Base-by-base conservation (phyloP, 2,113 vertebrate genomes). In the Aldabrachelys gigantea region DNA sequence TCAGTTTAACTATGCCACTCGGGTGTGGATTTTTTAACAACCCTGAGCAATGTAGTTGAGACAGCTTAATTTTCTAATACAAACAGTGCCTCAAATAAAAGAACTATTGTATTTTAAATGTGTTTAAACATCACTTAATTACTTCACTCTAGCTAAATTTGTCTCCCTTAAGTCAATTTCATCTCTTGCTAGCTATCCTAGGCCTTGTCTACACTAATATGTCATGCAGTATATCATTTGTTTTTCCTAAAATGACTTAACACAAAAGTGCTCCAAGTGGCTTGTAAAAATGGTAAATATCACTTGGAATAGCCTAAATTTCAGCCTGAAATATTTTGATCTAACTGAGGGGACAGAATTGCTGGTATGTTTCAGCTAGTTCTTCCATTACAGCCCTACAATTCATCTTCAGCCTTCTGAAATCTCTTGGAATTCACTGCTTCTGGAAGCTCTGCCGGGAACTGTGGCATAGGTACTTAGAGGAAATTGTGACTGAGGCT, bases 231-330 rank as follows among this genome's bases (percentile, higher is more conserved):
- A 13, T 87, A 44, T 3, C 0, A 1, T 41, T 80, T 82, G 35
- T 85, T 89, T 47, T 14, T 88, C 31, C 29, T 35, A 65, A 65
- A 65, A 11, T 62, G 3, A 5, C 50, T 95, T 89, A 91, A 22
- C 2, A 9, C 21, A 84, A 5, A 21, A 12, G 1, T 1, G 41
- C 52, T 41, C 59, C 38, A 65, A 2, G 0, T 79, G 7, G 6
- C 21, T 69, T 75, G 88, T 80, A 11, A 2, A 84, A 17, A 53
- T 53, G 52, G 52, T 53, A 19, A 53, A n/a, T 44, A 80, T 84
- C 13, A 53, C 3, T 85, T 87, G 53, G 54, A 57, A 21, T 79
- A 52, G 29, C 4, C 10, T 81, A 65, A 83, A 57, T 13, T 78
- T 89, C 83, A n/a, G 22, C 16, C 59, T 69, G 24, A 83, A 50